Base-by-base conservation (phyloP, 2,113 vertebrate genomes). In the Clarias batrachus region DNA sequence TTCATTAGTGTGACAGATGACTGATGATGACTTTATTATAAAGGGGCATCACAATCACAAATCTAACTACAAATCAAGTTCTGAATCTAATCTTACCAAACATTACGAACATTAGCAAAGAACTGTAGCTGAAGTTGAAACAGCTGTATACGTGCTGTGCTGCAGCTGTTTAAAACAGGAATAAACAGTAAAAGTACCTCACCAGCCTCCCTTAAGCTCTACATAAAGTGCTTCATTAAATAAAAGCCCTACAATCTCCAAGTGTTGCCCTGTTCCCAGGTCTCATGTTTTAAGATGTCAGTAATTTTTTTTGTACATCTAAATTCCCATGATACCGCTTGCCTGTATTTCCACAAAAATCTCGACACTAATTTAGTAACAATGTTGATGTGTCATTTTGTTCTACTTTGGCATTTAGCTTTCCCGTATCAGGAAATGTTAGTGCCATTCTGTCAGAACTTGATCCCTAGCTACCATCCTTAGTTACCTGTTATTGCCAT, bases 401-500 rank as follows among this genome's bases (percentile, higher is more conserved):
- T 9, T 76, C 52, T 30, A 78, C 27, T 30, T 13, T 78, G 76
- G 25, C 52, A 78, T 57, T 56, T 78, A 56, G 2, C 8, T 79
- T 59, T 79, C 56, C 56, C 33, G 12, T 33, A 59, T 33, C 9
- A 33, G 59, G 27, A 4, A 79, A 21, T 17, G 25, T 27, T 78
- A 56, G 76, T 78, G 76, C 57, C 77, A 59, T 59, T 79, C 17
- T 59, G 77, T 79, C 54, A 79, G 52, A 57, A 78, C 52, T 27
- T 27, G 10, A 79, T 59, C 77, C 54, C 77, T 79, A 79, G 77
- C 59, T 79, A 79, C 77, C n/a, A 59, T 59, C 77, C 77, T 33
- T 79, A 59, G 77, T 79, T 79, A 79, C 77, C 27, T 59, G 77
- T 79, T 16, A 79, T 79, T 79, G 77, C 77, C 77, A 79, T 79